Evolutionary conservation across 92 coral and sea anemone genomes (phyloP), one percentile per base, ranked within the genome.

Genomic region (Parazoanthus swiftii): DNA sequence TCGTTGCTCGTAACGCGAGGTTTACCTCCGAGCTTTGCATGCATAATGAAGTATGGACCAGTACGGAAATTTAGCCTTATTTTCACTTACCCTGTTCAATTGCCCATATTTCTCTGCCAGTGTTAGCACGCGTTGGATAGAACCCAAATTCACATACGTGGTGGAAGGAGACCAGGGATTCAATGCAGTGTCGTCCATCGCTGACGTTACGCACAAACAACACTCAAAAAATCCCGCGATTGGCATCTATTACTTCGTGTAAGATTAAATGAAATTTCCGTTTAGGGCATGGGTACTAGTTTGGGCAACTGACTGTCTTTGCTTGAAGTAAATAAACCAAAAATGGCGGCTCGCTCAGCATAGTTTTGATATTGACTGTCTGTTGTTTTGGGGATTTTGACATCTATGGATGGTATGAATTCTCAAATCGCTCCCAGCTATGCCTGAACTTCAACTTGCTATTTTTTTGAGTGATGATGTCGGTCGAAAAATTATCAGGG

Each of bases 81-180:
- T 15, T 75, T 54, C 18, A 70, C 89, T 21, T 84, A 97, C 99
- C 94, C 89, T 92, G 65, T 81, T 86, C 67, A 95, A 70, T 14
- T 93, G 96, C 6, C 98, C 98, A 10, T 92, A 83, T 91, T 91
- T 92, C 88, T 94, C 95, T 15, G 99, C 98, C 66, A 97, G 81
- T 58, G 88, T 74, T 16, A 97, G 82, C 44, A 94, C 93, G 18
- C 91, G 93, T 86, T 92, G 92, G 16, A 97, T 80, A 76, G 98
- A 95, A 13, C 99, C 98, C 35, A 97, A 88, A 50, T 97, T 88
- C 63, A 97, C 93, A 46, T 93, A 97, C 4, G 98, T 86, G 21
- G 94, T 93, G 15, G 99, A 91, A 7, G 97, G 91, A 39, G 98
- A 94, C 99, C 99, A 97, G 0, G 99, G 99, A 81, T 97, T 97